These are phyloP conservation scores for Heliothis subflexa DNA, from an alignment of 1,140 invertebrate species.

Conservation along the genomic window DNA sequence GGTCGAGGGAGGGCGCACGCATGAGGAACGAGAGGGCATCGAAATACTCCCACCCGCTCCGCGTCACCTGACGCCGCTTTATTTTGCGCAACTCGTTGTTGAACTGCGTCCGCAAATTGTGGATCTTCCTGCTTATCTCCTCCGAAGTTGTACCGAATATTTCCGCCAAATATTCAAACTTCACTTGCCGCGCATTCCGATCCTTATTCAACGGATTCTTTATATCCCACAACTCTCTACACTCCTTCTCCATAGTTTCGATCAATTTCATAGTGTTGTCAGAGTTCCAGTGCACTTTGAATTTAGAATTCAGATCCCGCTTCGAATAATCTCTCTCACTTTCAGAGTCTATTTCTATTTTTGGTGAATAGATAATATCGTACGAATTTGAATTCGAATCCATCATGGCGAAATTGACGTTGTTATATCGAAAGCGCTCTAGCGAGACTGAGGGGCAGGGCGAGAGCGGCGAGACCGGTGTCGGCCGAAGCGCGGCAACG, in stretches of 20 bases:
- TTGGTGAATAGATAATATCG: constrained; percentile 66
- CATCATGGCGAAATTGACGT: constrained; percentile 65
- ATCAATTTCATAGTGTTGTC: constrained; percentile 76
- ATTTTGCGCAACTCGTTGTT: constrained; percentile 81
- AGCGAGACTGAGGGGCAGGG: constrained; percentile 77
- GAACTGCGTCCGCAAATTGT: constrained; percentile 79
- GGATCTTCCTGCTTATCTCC: constrained; percentile 77
- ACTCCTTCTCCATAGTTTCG: constrained; percentile 71
- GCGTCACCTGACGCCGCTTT: constrained; percentile 62
- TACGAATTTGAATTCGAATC: constrained; percentile 73
- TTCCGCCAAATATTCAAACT: constrained; percentile 69
- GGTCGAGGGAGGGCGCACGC: constrained; percentile 62
- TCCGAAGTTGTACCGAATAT: constrained; percentile 72
- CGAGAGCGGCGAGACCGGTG: constrained; percentile 73
- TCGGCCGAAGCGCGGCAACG: constrained; percentile 73
- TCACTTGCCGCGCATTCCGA: constrained; percentile 61
- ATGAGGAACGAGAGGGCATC: constrained; percentile 76
- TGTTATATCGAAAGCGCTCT: constrained; percentile 67
- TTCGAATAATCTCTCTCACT: constrained; percentile 55
- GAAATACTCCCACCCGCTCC: constrained; percentile 81
- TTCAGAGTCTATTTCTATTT: constrained; percentile 70
- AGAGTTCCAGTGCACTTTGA: constrained; percentile 65
- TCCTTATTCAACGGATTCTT: constrained; percentile 73
- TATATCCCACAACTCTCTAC: constrained; percentile 74
- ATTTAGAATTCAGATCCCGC: constrained; percentile 42